These are phyloP conservation scores for Ormyrus rosae DNA, from an alignment of 2,888 invertebrate genomes.

Conservation along the genomic window DNA sequence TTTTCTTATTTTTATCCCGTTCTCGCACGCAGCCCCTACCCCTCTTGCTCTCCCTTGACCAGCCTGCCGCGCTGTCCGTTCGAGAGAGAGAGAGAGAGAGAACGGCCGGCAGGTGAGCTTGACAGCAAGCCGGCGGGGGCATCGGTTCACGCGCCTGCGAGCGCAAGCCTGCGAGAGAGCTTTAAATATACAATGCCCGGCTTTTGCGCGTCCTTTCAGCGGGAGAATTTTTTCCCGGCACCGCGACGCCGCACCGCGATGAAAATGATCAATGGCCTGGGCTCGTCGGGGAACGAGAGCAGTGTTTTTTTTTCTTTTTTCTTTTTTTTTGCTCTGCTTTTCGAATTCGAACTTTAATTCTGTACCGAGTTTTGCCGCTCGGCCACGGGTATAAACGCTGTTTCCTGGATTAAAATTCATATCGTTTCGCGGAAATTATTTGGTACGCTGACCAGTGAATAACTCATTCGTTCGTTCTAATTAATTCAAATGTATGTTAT, in stretches of 20 bases:
- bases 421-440: no score
- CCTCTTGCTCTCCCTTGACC: background rate
- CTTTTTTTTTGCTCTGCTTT: no score
- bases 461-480: no score
- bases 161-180: background rate
- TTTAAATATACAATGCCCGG: constrained; percentile 34
- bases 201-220: constrained; percentile 7
- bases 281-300: background rate
- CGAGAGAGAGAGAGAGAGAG: background rate
- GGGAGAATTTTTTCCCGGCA: background rate
- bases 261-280: constrained; percentile 28
- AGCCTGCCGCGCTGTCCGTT: background rate
- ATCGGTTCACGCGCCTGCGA: background rate
- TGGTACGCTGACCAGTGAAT: no score
- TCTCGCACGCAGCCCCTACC: background rate
- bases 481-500: no score
- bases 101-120: constrained; percentile 25
- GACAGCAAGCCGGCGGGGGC: constrained; percentile 23
- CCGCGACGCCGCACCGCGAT: background rate
- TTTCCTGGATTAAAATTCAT: no score
- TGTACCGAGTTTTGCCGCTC: no score
- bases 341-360: no score
- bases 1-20: constrained; percentile 38
- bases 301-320: no score
- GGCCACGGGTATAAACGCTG: no score